Evolutionary conservation across 2,113 vertebrate genomes (phyloP).

Genomic region (Glaucomys volans): DNA sequence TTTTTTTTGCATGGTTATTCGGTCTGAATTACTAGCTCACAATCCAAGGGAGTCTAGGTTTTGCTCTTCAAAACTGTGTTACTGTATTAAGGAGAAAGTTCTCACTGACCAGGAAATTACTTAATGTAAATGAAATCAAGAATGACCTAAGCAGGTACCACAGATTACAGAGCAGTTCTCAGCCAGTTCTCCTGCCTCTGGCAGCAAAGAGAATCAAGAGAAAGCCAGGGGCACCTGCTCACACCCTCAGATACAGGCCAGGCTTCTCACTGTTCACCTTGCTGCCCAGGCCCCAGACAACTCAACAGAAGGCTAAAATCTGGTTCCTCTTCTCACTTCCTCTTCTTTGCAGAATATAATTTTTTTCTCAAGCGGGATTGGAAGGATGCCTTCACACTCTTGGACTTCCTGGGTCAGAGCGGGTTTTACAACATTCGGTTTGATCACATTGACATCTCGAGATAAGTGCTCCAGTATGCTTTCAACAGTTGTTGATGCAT

Average conservation of each 20-base stretch:
- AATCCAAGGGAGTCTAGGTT: background rate
- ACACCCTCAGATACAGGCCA: background rate
- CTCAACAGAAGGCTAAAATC: background rate
- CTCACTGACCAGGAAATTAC: background rate
- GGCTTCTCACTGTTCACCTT: background rate
- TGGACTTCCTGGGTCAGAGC: conserved; percentile 73
- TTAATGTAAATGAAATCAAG: background rate
- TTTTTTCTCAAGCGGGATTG: conserved; percentile 78
- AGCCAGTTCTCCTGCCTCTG: background rate
- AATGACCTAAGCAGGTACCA: no score
- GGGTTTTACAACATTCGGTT: conserved; percentile 89
- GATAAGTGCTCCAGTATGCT: conserved; percentile 90
- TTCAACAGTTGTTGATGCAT: conserved; percentile 88
- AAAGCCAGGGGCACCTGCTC: background rate
- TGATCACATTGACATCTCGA: conserved; percentile 94
- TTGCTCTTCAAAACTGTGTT: background rate
- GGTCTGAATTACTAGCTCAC: background rate
- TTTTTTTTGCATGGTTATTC: background rate
- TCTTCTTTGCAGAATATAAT: conserved; percentile 82
- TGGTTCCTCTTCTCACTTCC: background rate
- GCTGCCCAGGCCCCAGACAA: background rate
- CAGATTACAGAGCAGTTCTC: background rate
- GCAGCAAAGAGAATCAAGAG: background rate
- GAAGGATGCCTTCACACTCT: conserved; percentile 85
- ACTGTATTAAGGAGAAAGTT: background rate